Conservation (phyloP, 2,113 vertebrate species). For the Morone chrysops region DNA sequence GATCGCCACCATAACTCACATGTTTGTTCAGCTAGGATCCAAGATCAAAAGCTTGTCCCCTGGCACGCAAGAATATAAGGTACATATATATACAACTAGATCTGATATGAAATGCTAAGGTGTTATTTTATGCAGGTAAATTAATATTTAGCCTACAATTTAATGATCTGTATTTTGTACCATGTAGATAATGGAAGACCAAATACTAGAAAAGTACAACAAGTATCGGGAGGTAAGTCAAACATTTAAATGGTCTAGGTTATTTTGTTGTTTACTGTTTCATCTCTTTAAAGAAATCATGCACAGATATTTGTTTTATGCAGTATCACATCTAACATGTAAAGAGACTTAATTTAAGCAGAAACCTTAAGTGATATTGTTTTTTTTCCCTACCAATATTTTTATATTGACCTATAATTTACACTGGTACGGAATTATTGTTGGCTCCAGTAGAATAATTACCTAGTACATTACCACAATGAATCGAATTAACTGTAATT, state of each 20-base stretch:
- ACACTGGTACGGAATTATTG: too few relatives aligned
- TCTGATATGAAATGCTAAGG: background rate
- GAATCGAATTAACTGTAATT: too few relatives aligned
- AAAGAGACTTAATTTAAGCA: background rate
- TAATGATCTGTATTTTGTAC: constrained; percentile 22
- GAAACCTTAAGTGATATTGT: background rate
- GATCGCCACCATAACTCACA: constrained; percentile 84
- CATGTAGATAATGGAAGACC: constrained; percentile 86
- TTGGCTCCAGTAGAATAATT: background rate
- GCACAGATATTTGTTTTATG: background rate
- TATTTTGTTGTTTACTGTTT: background rate
- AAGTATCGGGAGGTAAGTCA: constrained; percentile 87
- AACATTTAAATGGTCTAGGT: background rate
- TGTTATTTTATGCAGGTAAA: background rate
- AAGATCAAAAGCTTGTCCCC: constrained; percentile 86
- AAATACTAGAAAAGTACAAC: constrained; percentile 88
- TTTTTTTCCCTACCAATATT: background rate
- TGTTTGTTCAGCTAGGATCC: constrained; percentile 87
- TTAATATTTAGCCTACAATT: background rate
- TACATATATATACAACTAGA: constrained; percentile 34
- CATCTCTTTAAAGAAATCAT: background rate
- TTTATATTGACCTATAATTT: too few relatives aligned
- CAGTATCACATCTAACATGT: background rate
- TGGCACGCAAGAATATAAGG: constrained; percentile 87
- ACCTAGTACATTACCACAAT: background rate